phyloP scores from a whole-genome alignment of 2,888 invertebrate genomes.

The Stomorhina lunata region DNA sequence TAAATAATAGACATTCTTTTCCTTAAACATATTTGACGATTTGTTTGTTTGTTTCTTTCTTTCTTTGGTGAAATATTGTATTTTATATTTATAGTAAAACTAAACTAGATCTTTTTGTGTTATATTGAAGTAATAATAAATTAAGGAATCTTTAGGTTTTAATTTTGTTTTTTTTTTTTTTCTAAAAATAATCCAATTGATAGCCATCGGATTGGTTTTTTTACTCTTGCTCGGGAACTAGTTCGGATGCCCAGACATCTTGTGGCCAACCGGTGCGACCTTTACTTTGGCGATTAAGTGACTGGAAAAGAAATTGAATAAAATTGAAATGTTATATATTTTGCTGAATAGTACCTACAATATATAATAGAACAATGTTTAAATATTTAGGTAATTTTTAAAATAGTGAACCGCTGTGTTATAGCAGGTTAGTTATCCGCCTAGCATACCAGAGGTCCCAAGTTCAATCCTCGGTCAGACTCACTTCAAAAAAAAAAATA shows the following conservation, averaged over 20 bases:
- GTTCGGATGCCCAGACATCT: conserved; percentile 95
- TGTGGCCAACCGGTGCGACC: conserved; percentile 98
- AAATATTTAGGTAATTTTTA: too few relatives aligned
- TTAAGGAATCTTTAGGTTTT: conserved; percentile 50
- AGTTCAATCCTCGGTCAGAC: too few relatives aligned
- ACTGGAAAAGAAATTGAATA: conserved; percentile 67
- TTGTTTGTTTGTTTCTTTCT: conserved; percentile 52
- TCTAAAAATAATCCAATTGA: background rate
- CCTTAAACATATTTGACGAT: conserved; percentile 12
- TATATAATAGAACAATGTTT: too few relatives aligned
- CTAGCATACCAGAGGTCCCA: too few relatives aligned
- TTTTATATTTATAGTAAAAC: conserved; percentile 28
- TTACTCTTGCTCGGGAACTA: conserved; percentile 84
- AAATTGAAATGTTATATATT: background rate
- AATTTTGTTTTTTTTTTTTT: conserved; percentile 28
- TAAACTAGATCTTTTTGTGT: conserved; percentile 32
- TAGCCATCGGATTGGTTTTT: conserved; percentile 33
- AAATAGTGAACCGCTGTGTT: too few relatives aligned
- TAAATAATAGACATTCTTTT: conserved; percentile 39
- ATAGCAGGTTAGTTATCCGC: too few relatives aligned
- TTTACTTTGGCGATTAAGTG: conserved; percentile 81
- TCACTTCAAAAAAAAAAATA: too few relatives aligned
- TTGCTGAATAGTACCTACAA: too few relatives aligned
- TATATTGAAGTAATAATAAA: conserved; percentile 53
- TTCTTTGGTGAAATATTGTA: too few relatives aligned